Base-by-base conservation (phyloP, 2,797 vertebrate genomes). In the Hypotaenidia philippensis region DNA sequence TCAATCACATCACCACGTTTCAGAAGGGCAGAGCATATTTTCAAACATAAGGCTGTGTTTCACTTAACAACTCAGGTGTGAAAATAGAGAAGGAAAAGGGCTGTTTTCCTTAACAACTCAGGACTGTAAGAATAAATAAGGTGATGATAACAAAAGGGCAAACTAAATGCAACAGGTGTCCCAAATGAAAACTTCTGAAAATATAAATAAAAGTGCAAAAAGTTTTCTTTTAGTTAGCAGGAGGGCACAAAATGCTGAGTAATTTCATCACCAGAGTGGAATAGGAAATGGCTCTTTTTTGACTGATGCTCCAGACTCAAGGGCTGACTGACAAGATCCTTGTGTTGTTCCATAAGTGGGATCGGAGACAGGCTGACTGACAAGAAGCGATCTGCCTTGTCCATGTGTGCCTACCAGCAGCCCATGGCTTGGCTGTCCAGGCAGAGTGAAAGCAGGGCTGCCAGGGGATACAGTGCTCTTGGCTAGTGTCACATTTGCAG, bases 351-450 rank as follows among this genome's bases (percentile, higher is more conserved):
- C 15, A 22, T 5, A 41, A 63, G 36, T 50, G 32, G 40, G 12
- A 55, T 49, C 13, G 36, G 65, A 80, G 36, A 15, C 55, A 80
- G 23, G 21, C 55, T 45, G 66, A 44, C 15, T 34, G 59, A 44
- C 40, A 57, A 81, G 41, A 49, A 9, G 34, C 47, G 27, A 44
- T 49, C 25, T 2, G 15, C 3, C 44, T 11, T 11, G 41, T 16
- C 23, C 22, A 10, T 0, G 0, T 1, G 1, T 53, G 38, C 16
- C 11, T 27, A 41, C 21, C 22, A 40, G 40, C 32, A 56, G 25
- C 12, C 40, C 61, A 12, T 5, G 7, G 29, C 40, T 77, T 3
- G 1, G 34, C 29, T 66, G 23, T 26, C 53, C 49, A 27, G 59
- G 36, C 14, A 52, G 66, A 50, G 13, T 2, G 7, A 31, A 56